Evolutionary conservation across 2,797 vertebrate species (phyloP).

Genomic region (Tenualosa thibaudeaui): DNA sequence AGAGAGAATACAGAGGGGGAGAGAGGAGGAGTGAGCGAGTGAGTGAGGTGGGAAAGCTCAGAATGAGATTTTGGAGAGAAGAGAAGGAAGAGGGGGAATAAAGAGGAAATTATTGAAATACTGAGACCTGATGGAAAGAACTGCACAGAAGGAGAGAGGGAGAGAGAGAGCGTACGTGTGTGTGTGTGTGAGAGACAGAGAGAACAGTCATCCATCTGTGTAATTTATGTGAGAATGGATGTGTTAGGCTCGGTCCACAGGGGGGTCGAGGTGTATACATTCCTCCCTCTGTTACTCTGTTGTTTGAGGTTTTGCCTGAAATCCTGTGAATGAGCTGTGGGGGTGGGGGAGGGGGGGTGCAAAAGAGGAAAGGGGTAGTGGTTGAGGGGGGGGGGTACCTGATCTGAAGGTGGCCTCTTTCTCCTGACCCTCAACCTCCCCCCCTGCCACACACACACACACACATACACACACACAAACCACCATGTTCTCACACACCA

Average conservation of each 20-base stretch:
- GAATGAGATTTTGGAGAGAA: neutral
- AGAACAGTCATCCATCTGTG: conserved; percentile 50
- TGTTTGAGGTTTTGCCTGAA: conserved; percentile 49
- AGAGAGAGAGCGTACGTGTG: neutral
- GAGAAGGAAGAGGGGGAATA: neutral
- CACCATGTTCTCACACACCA: conserved; percentile 18
- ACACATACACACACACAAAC: neutral
- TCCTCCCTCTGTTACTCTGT: conserved; percentile 40
- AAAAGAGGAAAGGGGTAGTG: neutral
- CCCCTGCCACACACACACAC: neutral
- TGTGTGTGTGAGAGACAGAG: conserved; percentile 39
- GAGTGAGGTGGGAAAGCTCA: neutral
- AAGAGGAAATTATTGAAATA: neutral
- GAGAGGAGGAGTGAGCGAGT: neutral
- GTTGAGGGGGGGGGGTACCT: conserved; percentile 31
- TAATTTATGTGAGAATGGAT: conserved; percentile 56
- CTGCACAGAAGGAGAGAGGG: neutral
- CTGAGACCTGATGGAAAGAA: neutral
- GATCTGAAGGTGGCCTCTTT: conserved; percentile 43
- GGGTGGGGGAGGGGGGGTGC: neutral
- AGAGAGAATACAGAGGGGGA: neutral
- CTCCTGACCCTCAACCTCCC: neutral
- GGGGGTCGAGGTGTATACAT: conserved; percentile 42
- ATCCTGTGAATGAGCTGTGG: conserved; percentile 33
- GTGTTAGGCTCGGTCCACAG: conserved; percentile 30